A percentile compares a stretch with the other conserved stretches of the same genome.
These are phyloP conservation scores for Eupeodes latifasciatus DNA, from an alignment of 2,888 invertebrate genomes.

Conservation along the genomic window DNA sequence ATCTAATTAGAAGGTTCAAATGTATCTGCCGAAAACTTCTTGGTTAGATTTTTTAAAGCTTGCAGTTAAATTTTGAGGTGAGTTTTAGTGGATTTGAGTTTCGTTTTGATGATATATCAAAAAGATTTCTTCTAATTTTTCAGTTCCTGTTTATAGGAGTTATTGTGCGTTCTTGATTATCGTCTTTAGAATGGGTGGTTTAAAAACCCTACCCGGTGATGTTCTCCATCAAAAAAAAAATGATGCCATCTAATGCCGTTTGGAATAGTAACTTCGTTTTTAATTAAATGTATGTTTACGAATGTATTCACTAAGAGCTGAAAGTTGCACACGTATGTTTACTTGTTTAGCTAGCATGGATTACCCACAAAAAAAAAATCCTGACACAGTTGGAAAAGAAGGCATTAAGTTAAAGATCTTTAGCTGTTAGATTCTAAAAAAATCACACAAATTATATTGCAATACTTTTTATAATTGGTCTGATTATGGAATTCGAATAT, in stretches of 20 bases:
- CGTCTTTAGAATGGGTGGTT: too few relatives aligned
- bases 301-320: neutral
- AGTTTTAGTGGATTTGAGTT: neutral
- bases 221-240: too few relatives aligned
- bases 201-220: too few relatives aligned
- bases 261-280: neutral
- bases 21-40: neutral
- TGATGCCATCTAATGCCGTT: neutral
- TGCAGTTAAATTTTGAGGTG: neutral
- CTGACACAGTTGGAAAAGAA: neutral
- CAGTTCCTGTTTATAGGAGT: neutral
- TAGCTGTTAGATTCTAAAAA: neutral
- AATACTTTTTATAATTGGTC: neutral
- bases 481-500: neutral
- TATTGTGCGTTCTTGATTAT: too few relatives aligned
- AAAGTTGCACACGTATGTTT: neutral
- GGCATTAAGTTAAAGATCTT: neutral
- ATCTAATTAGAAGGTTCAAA: too few relatives aligned
- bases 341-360: neutral
- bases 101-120: neutral
- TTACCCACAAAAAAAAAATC: neutral
- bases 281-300: neutral
- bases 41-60: neutral
- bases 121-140: neutral
- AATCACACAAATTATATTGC: neutral